Evolutionary conservation across 2,113 vertebrate genomes (phyloP).

Genomic region (Thermophis baileyi): DNA sequence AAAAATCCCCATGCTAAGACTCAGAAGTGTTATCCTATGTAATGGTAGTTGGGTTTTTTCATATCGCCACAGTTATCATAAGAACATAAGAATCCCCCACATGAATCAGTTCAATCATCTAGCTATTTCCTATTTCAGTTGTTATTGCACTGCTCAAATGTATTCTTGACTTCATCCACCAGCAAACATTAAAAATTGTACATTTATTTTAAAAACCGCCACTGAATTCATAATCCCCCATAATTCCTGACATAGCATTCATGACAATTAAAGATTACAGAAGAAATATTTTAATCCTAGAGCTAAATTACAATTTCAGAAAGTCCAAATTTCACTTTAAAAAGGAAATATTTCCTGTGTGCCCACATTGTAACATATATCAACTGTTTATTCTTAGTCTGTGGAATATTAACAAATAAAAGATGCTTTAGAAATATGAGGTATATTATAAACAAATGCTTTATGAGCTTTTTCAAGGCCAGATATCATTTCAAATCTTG

Average conservation of each 20-base stretch:
- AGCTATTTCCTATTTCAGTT: not conserved
- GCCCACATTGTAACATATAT: not conserved
- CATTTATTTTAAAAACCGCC: conserved; percentile 5
- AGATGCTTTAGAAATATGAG: not conserved
- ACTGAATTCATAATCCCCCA: not conserved
- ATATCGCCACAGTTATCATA: not conserved
- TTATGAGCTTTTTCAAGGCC: not conserved
- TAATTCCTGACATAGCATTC: not conserved
- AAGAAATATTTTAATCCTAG: not conserved
- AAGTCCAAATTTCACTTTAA: conserved; percentile 11
- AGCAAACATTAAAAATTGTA: conserved; percentile 14
- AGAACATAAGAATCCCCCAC: not conserved
- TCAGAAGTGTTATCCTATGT: not conserved
- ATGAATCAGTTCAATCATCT: not conserved
- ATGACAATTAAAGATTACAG: not conserved
- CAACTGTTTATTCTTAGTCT: not conserved
- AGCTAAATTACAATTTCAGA: conserved; percentile 2
- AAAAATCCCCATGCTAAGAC: not conserved
- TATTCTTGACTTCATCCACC: conserved; percentile 1
- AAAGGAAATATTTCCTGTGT: not conserved
- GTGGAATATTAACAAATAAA: not conserved
- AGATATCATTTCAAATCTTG: not conserved
- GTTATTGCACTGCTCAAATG: conserved; percentile 34
- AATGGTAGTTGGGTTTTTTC: not conserved
- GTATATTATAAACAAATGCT: not conserved